phyloP scores from a whole-genome alignment of 2,797 vertebrate species.

The Calcarius lapponicus region DNA sequence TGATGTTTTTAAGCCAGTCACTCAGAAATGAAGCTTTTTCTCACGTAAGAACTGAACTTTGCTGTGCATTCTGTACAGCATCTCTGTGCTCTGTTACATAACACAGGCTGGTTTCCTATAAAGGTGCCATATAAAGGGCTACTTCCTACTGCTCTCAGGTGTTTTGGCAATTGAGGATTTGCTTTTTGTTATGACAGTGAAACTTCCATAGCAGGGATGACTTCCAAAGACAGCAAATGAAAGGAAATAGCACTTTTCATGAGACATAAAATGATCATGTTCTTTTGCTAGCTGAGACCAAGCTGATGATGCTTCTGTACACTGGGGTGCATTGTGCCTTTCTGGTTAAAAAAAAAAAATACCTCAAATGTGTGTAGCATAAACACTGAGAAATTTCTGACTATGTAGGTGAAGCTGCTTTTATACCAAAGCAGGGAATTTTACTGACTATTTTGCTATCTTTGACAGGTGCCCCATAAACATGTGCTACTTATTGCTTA shows the following conservation, averaged over 20 bases:
- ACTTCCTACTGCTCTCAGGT: conserved; percentile 17
- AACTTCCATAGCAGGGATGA: neutral
- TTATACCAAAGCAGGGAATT: neutral
- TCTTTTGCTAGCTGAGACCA: neutral
- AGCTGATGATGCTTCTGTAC: neutral
- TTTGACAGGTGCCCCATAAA: neutral
- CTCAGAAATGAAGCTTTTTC: conserved; percentile 35
- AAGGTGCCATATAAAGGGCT: neutral
- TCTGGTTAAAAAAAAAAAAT: neutral
- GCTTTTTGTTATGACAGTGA: neutral
- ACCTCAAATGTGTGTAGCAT: neutral
- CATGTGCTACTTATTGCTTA: neutral
- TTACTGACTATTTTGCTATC: neutral
- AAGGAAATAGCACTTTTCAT: neutral
- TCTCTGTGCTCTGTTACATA: conserved; percentile 49
- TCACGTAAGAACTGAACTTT: conserved; percentile 53
- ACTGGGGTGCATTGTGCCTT: neutral
- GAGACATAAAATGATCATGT: neutral
- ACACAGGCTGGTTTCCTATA: conserved; percentile 13
- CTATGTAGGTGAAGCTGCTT: neutral
- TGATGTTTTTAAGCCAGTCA: conserved; percentile 28
- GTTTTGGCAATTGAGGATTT: neutral
- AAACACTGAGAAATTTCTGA: neutral
- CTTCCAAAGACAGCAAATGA: neutral
- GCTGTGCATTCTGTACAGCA: conserved; percentile 13